A percentile compares a stretch with the other conserved stretches of the same genome.
Evolutionary conservation across 2,888 invertebrate species (phyloP).

Genomic region (Phytoseiulus persimilis): DNA sequence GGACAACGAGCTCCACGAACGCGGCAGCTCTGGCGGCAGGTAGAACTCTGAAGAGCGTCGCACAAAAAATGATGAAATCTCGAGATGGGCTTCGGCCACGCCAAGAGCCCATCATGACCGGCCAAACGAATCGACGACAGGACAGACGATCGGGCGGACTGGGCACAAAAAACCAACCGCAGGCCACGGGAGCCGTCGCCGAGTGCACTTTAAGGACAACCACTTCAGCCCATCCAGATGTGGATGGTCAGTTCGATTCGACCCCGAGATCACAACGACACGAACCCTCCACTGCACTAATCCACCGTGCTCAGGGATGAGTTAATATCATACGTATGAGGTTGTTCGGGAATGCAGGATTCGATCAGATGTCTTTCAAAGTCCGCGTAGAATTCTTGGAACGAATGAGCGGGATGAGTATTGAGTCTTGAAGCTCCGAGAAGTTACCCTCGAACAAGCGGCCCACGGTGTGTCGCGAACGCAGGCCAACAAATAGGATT

Average conservation of each 20-base stretch:
- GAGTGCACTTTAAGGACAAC: background rate
- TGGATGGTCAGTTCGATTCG: background rate
- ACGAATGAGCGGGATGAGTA: no score
- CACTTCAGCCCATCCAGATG: background rate
- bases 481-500: background rate
- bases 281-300: background rate
- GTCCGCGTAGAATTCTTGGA: no score
- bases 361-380: no score
- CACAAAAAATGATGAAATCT: background rate
- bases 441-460: background rate
- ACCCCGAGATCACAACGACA: background rate
- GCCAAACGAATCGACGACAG: background rate
- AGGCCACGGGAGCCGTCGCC: background rate
- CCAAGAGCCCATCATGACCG: background rate
- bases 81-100: background rate
- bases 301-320: no score
- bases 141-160: background rate
- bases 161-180: background rate
- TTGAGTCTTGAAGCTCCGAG: no score
- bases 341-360: no score
- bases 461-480: background rate
- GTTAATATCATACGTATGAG: no score
- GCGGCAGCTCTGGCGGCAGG: background rate
- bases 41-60: background rate
- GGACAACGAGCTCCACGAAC: background rate